These are phyloP conservation scores for Tyrannus savana DNA, from an alignment of 2,113 vertebrate species.

Conservation along the genomic window DNA sequence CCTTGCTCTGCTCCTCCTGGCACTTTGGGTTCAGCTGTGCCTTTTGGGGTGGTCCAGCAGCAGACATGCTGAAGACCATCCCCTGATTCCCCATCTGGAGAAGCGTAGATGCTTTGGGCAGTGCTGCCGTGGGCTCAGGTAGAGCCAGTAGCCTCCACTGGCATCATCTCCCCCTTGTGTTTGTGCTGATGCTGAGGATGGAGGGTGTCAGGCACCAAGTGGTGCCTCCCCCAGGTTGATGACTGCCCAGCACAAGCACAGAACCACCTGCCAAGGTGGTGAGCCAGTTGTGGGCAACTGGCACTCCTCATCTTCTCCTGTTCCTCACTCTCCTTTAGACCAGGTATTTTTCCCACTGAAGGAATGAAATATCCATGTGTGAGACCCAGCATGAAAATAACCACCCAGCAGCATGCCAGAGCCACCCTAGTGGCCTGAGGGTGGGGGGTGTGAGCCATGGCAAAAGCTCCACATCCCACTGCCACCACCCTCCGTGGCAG, in stretches of 20 bases:
- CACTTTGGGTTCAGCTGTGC: not conserved
- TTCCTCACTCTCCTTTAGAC: not conserved
- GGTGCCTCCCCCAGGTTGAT: accelerated
- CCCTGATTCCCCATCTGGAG: too few relatives aligned
- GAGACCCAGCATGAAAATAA: not conserved
- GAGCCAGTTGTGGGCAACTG: not conserved
- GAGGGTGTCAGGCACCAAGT: not conserved
- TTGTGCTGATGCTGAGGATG: not conserved
- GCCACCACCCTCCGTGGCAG: not conserved
- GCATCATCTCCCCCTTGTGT: not conserved
- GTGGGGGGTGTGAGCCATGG: accelerated
- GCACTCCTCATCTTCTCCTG: not conserved
- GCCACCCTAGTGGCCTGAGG: accelerated
- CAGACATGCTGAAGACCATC: not conserved
- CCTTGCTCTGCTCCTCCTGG: not conserved
- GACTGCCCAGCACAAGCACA: not conserved
- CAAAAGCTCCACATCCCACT: not conserved
- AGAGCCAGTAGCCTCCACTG: accelerated
- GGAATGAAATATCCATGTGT: not conserved
- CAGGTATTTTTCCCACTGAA: not conserved
- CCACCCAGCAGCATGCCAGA: not conserved
- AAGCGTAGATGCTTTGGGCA: not conserved
- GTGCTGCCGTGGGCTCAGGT: not conserved
- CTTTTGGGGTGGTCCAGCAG: not conserved
- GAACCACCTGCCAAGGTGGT: not conserved